These are phyloP conservation scores for Cephus spinipes DNA, from an alignment of 2,888 invertebrate genomes.

Conservation along the genomic window DNA sequence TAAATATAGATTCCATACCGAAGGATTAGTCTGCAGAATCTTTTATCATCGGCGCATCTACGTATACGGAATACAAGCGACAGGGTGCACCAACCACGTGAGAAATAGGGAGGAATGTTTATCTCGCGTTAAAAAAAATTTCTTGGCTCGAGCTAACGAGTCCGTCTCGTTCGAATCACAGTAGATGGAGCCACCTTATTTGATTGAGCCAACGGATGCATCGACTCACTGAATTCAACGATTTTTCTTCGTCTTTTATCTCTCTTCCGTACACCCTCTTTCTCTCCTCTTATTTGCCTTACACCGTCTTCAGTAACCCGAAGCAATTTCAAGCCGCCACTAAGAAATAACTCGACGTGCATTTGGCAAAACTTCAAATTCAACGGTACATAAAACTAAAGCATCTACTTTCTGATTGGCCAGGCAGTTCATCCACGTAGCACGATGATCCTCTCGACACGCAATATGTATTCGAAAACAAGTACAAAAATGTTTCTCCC, in stretches of 20 bases:
- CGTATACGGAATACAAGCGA: neutral
- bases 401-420: neutral
- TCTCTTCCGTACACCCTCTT: neutral
- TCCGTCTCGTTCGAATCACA: neutral
- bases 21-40: neutral
- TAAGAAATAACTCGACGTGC: conserved; percentile 7
- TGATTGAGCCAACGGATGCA: conserved; percentile 19
- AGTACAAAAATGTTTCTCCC: neutral
- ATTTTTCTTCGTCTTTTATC: neutral
- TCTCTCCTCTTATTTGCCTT: neutral
- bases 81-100: neutral
- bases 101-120: neutral
- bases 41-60: neutral
- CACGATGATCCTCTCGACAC: neutral
- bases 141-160: neutral
- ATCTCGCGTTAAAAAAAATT: neutral
- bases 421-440: neutral
- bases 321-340: neutral
- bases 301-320: conserved; percentile 1
- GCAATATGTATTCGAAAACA: neutral
- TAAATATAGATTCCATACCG: neutral
- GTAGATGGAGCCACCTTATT: conserved; percentile 8
- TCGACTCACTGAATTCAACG: neutral
- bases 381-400: neutral
- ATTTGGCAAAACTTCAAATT: conserved; percentile 15